Percentiles rank a stretch among this genome's conserved stretches.
Evolutionary conservation across 2,113 vertebrate genomes (phyloP).

Genomic region (Tupaia tana): DNA sequence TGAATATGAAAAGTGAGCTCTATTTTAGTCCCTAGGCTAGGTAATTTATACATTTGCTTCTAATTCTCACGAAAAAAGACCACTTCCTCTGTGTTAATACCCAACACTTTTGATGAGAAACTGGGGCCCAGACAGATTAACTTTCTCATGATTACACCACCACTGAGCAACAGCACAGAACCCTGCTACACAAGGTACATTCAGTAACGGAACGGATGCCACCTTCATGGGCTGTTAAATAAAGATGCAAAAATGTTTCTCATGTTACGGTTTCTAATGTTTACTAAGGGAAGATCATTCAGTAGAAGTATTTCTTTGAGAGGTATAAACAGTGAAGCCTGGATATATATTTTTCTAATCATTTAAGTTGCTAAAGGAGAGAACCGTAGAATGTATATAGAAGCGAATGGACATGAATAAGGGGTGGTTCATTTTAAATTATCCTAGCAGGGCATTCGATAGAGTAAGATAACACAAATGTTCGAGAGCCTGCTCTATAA

Average conservation of each 20-base stretch:
- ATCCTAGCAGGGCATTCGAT: not conserved
- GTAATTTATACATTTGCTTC: not conserved
- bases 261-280: not conserved
- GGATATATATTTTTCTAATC: not conserved
- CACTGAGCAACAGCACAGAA: not conserved
- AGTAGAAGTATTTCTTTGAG: conserved; percentile 10
- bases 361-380: not conserved
- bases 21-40: not conserved
- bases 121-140: not conserved
- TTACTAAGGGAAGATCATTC: not conserved
- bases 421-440: not conserved
- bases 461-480: not conserved
- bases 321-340: not conserved
- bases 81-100: not conserved
- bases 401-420: not conserved
- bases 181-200: not conserved
- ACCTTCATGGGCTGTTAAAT: not conserved
- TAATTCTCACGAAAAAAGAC: not conserved
- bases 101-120: not conserved
- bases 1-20: not conserved
- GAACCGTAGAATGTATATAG: not conserved
- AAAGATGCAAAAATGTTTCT: not conserved
- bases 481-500: not conserved
- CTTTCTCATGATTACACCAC: not conserved
- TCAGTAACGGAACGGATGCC: not conserved